Conservation (phyloP, 2,888 invertebrate genomes). For the Metalampra italica region DNA sequence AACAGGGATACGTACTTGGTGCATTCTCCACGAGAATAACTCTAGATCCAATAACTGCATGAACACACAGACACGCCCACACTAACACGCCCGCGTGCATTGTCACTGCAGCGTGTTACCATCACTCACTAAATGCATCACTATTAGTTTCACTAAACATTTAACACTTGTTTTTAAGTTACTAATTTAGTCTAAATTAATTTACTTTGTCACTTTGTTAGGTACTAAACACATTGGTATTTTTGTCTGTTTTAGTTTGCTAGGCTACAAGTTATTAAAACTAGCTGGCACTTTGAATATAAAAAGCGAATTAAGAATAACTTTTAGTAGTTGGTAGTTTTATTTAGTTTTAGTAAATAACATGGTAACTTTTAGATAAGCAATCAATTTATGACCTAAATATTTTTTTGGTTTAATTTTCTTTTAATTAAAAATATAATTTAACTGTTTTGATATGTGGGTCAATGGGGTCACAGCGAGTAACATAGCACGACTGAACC, state of each 20-base stretch:
- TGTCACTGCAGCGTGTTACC: conserved; percentile 46
- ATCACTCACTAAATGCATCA: conserved; percentile 37
- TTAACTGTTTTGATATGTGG: conserved; percentile 26
- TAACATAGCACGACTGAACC: conserved; percentile 63
- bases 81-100: conserved; percentile 55
- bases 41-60: conserved; percentile 45
- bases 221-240: no score
- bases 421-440: background rate
- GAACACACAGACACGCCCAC: conserved; percentile 30
- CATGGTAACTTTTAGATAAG: background rate
- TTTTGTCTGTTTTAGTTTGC: no score
- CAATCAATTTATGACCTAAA: background rate
- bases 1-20: conserved; percentile 53
- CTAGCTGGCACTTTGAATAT: no score
- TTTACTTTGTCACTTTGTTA: no score
- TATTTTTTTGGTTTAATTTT: conserved; percentile 10
- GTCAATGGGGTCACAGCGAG: conserved; percentile 60
- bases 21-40: conserved; percentile 72
- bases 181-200: background rate
- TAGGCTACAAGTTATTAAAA: no score
- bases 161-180: conserved; percentile 12
- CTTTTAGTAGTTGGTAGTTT: no score
- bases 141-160: conserved; percentile 14
- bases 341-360: background rate
- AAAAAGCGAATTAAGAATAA: no score